A percentile compares a stretch with the other conserved stretches of the same genome.
These are phyloP conservation scores for Ictidomys tridecemlineatus DNA, from an alignment of 2,113 vertebrate genomes.

Conservation along the genomic window DNA sequence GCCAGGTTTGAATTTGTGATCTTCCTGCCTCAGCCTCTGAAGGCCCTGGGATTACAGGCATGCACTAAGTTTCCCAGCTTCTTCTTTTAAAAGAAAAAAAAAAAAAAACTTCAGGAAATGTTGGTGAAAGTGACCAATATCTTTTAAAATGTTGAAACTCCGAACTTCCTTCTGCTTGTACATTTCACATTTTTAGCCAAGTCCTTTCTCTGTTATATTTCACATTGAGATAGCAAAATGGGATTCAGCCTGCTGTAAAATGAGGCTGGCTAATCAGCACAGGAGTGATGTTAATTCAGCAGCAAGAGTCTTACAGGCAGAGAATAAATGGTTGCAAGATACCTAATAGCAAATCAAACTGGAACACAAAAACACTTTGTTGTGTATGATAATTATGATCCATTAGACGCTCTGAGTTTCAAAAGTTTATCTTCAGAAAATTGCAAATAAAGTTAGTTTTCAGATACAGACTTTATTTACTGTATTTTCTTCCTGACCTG, in stretches of 20 bases:
- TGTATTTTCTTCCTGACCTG: background rate
- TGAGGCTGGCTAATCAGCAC: background rate
- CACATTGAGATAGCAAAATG: background rate
- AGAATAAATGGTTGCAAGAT: background rate
- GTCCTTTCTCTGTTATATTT: background rate
- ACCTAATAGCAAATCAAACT: background rate
- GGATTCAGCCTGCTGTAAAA: background rate
- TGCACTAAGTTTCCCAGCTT: too few relatives aligned
- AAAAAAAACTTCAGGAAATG: background rate
- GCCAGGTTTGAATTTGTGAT: too few relatives aligned
- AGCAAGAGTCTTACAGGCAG: background rate
- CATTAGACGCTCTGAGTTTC: background rate
- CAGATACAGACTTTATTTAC: background rate
- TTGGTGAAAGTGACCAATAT: background rate
- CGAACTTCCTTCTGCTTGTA: background rate
- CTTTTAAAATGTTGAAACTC: slow-evolving; percentile 41
- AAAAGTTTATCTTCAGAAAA: slow-evolving; percentile 56
- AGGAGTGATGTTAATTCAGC: background rate
- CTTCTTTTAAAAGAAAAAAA: background rate
- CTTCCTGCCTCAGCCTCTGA: too few relatives aligned
- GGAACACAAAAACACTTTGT: background rate
- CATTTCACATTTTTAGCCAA: background rate
- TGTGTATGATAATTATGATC: background rate
- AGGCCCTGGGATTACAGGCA: too few relatives aligned
- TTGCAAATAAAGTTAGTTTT: slow-evolving; percentile 31